phyloP scores from a whole-genome alignment of 2,113 vertebrate genomes.

The Nibea coibor region DNA sequence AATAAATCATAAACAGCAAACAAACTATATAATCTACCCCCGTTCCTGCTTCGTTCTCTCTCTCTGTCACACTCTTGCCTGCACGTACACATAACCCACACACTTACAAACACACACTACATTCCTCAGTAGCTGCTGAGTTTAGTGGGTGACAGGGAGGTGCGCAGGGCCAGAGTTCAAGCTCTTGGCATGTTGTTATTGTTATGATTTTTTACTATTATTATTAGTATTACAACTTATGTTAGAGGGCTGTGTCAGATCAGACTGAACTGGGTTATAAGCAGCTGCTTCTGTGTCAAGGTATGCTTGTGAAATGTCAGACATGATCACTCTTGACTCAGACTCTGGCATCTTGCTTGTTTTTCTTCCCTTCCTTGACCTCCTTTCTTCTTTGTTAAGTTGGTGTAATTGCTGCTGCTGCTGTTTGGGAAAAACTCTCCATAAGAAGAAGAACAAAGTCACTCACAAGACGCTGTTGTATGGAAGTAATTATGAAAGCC shows the following conservation, averaged over 20 bases:
- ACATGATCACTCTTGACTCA: conserved; percentile 33
- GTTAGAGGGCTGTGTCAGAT: background rate
- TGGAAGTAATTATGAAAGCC: too few species aligned
- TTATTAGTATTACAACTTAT: background rate
- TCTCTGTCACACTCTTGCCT: background rate
- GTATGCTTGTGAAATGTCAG: background rate
- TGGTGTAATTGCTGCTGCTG: background rate
- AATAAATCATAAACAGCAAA: conserved; percentile 42
- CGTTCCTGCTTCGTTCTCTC: background rate
- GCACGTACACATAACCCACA: conserved; percentile 19
- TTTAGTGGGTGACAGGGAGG: background rate
- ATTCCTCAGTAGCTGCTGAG: conserved; percentile 59
- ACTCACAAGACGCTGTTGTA: too few species aligned
- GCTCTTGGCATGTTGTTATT: background rate
- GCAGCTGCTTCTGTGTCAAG: background rate
- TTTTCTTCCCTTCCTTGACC: background rate
- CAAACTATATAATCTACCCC: background rate
- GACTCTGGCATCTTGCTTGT: background rate
- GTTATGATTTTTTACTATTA: background rate
- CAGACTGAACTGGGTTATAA: background rate
- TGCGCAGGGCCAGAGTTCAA: background rate
- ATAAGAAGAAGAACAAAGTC: background rate
- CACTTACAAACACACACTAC: conserved; percentile 38
- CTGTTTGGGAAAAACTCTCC: background rate
- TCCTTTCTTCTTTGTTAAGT: background rate